These are phyloP conservation scores for Dendrocopos noguchii DNA, from an alignment of 2,113 vertebrate genomes.

Conservation along the genomic window DNA sequence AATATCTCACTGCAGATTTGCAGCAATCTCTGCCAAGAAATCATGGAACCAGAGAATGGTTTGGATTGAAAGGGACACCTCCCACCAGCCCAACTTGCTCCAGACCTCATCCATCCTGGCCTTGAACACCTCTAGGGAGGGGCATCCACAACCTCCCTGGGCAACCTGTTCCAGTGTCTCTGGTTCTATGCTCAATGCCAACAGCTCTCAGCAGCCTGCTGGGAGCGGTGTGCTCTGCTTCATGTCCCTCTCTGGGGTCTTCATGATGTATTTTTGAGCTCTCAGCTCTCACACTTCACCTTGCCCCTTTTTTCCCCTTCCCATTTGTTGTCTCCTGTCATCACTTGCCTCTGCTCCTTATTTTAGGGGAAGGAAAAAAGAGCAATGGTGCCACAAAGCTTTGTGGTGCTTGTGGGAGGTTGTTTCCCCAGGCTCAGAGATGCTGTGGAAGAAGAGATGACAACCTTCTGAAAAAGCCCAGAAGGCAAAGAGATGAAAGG, in stretches of 20 bases:
- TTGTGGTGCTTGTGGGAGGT: slow-evolving; percentile 34
- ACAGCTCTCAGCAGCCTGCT: background rate
- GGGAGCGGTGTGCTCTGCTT: background rate
- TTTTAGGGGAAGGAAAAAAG: background rate
- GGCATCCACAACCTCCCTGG: too few species aligned
- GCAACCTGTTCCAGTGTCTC: too few species aligned
- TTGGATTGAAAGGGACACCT: too few species aligned
- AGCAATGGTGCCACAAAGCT: slow-evolving; percentile 38
- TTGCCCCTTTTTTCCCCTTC: background rate
- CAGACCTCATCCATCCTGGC: too few species aligned
- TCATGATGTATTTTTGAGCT: background rate
- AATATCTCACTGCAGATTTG: background rate
- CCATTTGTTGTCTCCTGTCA: background rate
- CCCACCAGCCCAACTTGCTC: too few species aligned
- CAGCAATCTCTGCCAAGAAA: background rate
- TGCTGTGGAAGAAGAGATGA: slow-evolving; percentile 25
- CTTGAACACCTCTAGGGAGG: too few species aligned
- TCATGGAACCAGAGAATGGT: too few species aligned
- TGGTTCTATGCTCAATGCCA: too few species aligned
- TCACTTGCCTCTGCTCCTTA: background rate
- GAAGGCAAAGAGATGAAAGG: slow-evolving; percentile 1
- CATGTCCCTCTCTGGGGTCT: background rate
- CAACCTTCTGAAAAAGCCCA: slow-evolving; percentile 17
- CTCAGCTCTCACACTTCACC: background rate
- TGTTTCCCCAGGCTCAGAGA: slow-evolving; percentile 43